phyloP scores from a whole-genome alignment of 2,888 invertebrate genomes.

The Apodemia zela region DNA sequence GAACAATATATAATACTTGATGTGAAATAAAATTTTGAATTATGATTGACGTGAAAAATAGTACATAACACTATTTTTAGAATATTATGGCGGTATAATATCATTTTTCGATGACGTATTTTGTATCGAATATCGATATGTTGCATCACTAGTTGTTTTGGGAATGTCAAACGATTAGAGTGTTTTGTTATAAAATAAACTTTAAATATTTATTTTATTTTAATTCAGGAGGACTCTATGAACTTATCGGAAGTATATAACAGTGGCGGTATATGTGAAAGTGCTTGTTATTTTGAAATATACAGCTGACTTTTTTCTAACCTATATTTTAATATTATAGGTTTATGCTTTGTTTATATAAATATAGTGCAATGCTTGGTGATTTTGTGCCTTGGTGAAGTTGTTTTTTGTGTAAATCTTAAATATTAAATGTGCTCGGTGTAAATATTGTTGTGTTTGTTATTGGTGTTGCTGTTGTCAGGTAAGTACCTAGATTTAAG shows the following conservation, averaged over 20 bases:
- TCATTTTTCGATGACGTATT: slow-evolving; percentile 6
- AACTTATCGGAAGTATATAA: not conserved
- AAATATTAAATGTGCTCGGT: not conserved
- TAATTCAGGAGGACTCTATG: not conserved
- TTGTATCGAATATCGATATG: not conserved
- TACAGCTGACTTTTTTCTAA: slow-evolving; percentile 1
- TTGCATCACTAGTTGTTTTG: slow-evolving; percentile 38
- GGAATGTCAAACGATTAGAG: slow-evolving; percentile 35
- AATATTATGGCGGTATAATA: too few relatives aligned
- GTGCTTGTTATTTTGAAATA: not conserved
- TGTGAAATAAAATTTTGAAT: too few relatives aligned
- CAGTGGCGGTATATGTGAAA: not conserved
- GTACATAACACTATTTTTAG: too few relatives aligned
- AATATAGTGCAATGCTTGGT: not conserved
- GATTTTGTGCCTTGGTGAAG: slow-evolving; percentile 1
- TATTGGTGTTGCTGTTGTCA: not conserved
- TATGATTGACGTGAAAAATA: too few relatives aligned
- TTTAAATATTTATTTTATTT: not conserved
- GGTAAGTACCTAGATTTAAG: slow-evolving; percentile 18
- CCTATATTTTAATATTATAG: slow-evolving; percentile 17
- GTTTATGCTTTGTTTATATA: not conserved
- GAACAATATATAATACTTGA: too few relatives aligned
- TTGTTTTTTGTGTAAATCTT: not conserved
- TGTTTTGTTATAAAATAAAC: slow-evolving; percentile 21
- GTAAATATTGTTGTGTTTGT: not conserved